Evolutionary conservation across 2,888 invertebrate species (phyloP).

Genomic region (Erpobdella octoculata): DNA sequence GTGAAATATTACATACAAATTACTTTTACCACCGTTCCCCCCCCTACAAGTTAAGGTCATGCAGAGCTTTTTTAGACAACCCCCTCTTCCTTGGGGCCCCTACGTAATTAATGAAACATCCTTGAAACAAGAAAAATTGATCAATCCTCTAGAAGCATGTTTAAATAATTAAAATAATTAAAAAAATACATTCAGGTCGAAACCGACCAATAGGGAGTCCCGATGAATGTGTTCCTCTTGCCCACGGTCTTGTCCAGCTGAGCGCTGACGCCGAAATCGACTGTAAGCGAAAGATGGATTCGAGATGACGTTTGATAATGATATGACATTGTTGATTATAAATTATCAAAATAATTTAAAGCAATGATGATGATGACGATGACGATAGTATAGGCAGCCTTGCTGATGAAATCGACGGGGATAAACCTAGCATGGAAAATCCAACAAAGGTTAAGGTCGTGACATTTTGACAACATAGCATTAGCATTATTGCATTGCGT

Average conservation of each 20-base stretch:
- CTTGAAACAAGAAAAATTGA: background rate
- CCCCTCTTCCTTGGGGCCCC: no score
- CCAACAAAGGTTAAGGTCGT: background rate
- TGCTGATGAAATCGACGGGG: background rate
- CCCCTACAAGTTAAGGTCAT: no score
- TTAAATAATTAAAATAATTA: background rate
- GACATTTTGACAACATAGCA: no score
- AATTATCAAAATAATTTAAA: background rate
- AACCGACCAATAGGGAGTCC: conserved; percentile 58
- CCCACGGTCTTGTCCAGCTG: conserved; percentile 98
- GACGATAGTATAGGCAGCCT: background rate
- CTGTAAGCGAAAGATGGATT: conserved; percentile 57
- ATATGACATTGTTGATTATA: background rate
- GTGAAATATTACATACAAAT: no score
- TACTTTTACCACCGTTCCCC: no score
- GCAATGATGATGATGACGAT: background rate
- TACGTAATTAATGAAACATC: no score
- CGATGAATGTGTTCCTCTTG: conserved; percentile 92
- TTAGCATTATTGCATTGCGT: no score
- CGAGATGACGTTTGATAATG: no score
- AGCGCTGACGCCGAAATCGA: conserved; percentile 98
- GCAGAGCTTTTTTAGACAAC: no score
- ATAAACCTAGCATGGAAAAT: background rate
- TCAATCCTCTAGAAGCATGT: background rate
- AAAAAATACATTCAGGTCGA: background rate